A percentile compares a stretch with the other conserved stretches of the same genome.
Conservation (phyloP, 2,113 vertebrate genomes). For the Grammomys dolichurus region DNA sequence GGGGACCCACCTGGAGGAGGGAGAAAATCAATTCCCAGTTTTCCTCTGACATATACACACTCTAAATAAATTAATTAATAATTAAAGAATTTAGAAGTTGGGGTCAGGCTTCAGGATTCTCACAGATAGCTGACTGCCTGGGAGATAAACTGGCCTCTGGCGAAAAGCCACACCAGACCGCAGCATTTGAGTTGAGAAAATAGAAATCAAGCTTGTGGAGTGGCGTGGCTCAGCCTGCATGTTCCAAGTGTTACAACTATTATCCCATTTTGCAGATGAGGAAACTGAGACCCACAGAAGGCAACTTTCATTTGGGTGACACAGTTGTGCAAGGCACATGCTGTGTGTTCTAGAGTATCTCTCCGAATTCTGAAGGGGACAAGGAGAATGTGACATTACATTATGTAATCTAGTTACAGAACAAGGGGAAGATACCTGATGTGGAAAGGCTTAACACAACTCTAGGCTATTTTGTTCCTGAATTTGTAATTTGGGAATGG, state of each 20-base stretch:
- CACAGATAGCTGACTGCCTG: background rate
- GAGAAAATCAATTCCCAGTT: background rate
- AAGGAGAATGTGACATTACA: background rate
- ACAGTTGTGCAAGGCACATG: background rate
- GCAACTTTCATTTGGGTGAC: background rate
- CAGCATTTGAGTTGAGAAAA: background rate
- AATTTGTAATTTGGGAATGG: background rate
- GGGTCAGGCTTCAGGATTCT: background rate
- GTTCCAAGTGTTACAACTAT: background rate
- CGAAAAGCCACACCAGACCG: background rate
- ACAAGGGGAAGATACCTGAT: background rate
- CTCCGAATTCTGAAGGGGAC: background rate
- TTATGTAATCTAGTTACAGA: background rate
- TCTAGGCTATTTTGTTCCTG: no score
- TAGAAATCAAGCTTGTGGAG: background rate
- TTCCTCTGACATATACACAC: background rate
- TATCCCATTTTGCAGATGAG: background rate
- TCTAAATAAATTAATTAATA: background rate
- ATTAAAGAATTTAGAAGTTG: background rate
- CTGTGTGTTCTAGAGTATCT: background rate
- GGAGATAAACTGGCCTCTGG: background rate
- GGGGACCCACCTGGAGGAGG: background rate
- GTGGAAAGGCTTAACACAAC: background rate
- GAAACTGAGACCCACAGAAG: background rate
- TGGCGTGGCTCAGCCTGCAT: background rate